Base-by-base conservation (phyloP, 2,113 vertebrate species). In the Dipodomys spectabilis region DNA sequence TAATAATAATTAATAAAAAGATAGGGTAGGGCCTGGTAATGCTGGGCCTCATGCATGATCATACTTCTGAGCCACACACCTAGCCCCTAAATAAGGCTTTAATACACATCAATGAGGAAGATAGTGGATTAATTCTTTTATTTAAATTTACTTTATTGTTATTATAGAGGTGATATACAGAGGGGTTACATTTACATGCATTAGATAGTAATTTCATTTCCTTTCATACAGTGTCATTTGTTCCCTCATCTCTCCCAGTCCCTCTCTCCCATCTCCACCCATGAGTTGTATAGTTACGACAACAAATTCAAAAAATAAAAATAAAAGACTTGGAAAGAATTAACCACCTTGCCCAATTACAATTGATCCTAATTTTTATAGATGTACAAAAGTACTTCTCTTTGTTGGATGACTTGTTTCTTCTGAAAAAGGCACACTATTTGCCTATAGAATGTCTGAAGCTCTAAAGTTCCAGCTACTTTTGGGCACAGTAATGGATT, bases 311-410 rank as follows among this genome's bases (percentile, higher is more conserved):
- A 25, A 53, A 77, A 18, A 35, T 62, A 11, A 35, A 64, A 53
- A 74, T 3, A 62, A 19, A 90, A 87, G 81, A 73, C 25, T 91
- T 94, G 22, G 22, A 44, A 81, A 82, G 16, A 13, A 83, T 45
- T 32, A 30, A 62, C 67, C 32, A 60, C 30, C 71, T 88, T 81
- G 25, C 19, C 49, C 79, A 77, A 35, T 91, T 95, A 85, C 15
- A 92, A 85, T 49, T 25, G 60, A 20, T 88, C 35, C 15, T 92
- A 39, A 79, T 74, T 87, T 89, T 95, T 92, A 6, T 83, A n/a
- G 12, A 39, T 4, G 72, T 81, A 81, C 19, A 88, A 60, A 35
- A 83, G 71, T 83, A 32, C 15, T 78, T 25, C 11, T 74, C 69
- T 16, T 77, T 82, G 32, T 64, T 22, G 86, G 25, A 69, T 35